These are phyloP conservation scores for Aelia acuminata DNA, from an alignment of 2,888 invertebrate species.

Conservation along the genomic window DNA sequence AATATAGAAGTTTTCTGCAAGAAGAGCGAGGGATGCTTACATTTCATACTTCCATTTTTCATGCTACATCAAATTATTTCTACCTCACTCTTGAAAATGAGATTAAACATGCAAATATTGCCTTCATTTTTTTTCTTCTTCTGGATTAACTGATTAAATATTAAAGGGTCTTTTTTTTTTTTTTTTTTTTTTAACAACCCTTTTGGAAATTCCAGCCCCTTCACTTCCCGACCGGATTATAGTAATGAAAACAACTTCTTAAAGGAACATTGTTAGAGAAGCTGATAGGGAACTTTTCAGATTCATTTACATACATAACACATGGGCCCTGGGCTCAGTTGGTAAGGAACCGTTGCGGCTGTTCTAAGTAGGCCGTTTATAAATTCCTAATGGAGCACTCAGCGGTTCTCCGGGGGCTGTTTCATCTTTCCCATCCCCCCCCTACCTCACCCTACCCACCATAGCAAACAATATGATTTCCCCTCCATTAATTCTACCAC, in stretches of 20 bases:
- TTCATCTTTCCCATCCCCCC: background rate
- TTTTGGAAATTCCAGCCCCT: background rate
- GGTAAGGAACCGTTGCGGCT: constrained; percentile 61
- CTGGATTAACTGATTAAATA: constrained; percentile 34
- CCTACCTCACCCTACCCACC: background rate
- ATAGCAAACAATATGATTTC: constrained; percentile 7
- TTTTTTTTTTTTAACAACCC: background rate
- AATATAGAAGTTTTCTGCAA: background rate
- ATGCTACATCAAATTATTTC: constrained; percentile 24
- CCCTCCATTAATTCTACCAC: background rate
- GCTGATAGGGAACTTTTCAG: constrained; percentile 60
- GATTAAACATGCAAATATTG: constrained; percentile 40
- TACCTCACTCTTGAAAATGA: constrained; percentile 30
- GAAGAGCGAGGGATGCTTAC: background rate
- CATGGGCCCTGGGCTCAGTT: constrained; percentile 60
- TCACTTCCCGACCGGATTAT: background rate
- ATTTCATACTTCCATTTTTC: constrained; percentile 35
- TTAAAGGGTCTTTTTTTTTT: background rate
- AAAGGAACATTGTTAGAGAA: background rate
- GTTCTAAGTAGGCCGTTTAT: constrained; percentile 63
- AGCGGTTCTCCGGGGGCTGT: constrained; percentile 40
- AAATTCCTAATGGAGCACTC: constrained; percentile 64
- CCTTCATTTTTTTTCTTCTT: constrained; percentile 29
- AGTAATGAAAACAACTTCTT: constrained; percentile 34
- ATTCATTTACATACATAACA: constrained; percentile 64